Percentiles rank a stretch among this genome's conserved stretches.
Conservation (phyloP, 2,888 invertebrate species). For the Parnassius glacialis region DNA sequence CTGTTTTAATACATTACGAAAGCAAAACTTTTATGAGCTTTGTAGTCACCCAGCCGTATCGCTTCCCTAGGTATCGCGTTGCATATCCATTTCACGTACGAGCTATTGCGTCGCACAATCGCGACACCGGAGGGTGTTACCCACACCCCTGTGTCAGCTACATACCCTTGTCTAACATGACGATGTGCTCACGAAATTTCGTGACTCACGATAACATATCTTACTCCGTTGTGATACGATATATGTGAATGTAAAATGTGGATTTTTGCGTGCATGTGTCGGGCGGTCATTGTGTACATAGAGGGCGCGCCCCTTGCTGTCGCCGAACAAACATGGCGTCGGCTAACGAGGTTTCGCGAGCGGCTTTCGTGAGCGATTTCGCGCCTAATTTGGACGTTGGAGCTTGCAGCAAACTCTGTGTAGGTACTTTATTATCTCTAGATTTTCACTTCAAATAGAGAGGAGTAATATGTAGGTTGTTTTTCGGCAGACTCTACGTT, state of each 20-base stretch:
- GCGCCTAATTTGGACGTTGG: slow-evolving; percentile 73
- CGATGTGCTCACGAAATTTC: slow-evolving; percentile 36
- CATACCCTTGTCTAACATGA: slow-evolving; percentile 58
- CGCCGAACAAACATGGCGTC: slow-evolving; percentile 77
- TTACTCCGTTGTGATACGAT: slow-evolving; percentile 37
- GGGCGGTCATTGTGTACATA: slow-evolving; percentile 70
- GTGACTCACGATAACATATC: slow-evolving; percentile 35
- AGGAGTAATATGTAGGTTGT: slow-evolving; percentile 37
- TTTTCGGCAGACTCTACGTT: background rate
- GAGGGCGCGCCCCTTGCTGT: slow-evolving; percentile 77
- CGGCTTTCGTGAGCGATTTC: slow-evolving; percentile 73
- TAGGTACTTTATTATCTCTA: slow-evolving; percentile 52
- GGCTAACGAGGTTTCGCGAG: slow-evolving; percentile 76
- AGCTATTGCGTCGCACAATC: slow-evolving; percentile 69
- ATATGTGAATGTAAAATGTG: slow-evolving; percentile 11
- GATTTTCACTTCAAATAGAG: slow-evolving; percentile 38
- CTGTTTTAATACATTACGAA: too few species aligned
- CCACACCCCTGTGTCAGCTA: slow-evolving; percentile 66
- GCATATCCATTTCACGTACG: slow-evolving; percentile 75
- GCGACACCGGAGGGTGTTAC: slow-evolving; percentile 70
- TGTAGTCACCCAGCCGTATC: slow-evolving; percentile 42
- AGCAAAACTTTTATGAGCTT: background rate
- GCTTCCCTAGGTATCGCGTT: slow-evolving; percentile 63
- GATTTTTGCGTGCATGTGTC: slow-evolving; percentile 22
- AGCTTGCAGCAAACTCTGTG: slow-evolving; percentile 37